These are phyloP conservation scores for Trichogramma pretiosum DNA, from an alignment of 1,140 invertebrate genomes.

Conservation along the genomic window DNA sequence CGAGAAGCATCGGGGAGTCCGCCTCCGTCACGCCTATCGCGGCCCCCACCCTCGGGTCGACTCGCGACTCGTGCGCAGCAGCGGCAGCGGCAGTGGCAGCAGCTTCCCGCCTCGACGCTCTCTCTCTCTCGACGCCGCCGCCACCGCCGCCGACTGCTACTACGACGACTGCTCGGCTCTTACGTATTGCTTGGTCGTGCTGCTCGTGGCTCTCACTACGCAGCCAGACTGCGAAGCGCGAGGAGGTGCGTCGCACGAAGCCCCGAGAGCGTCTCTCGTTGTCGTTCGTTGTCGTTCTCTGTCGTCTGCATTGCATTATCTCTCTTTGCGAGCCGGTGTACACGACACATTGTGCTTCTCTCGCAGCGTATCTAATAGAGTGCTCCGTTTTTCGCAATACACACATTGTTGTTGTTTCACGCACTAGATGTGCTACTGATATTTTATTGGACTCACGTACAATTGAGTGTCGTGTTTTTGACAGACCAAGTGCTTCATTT, in stretches of 20 bases:
- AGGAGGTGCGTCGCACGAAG: conserved; percentile 10
- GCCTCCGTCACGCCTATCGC: conserved; percentile 36
- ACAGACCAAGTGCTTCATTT: no score
- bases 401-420: no score
- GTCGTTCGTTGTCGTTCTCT: neutral
- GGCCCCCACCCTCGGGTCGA: conserved; percentile 22
- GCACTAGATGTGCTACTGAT: no score
- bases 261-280: no score
- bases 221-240: conserved; percentile 46
- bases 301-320: no score
- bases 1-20: conserved; percentile 38
- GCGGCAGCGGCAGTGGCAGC: conserved; percentile 22
- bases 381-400: no score
- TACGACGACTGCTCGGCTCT: no score
- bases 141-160: neutral
- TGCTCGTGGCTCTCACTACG: conserved; percentile 37
- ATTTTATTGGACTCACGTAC: no score
- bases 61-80: conserved; percentile 21
- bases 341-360: neutral
- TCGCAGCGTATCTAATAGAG: no score
- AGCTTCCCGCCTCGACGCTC: conserved; percentile 25
- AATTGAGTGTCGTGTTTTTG: no score
- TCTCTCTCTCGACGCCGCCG: no score
- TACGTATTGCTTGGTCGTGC: conserved; percentile 19
- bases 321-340: neutral